Conservation (phyloP, 2,888 invertebrate species). For the Polydesmus complanatus region DNA sequence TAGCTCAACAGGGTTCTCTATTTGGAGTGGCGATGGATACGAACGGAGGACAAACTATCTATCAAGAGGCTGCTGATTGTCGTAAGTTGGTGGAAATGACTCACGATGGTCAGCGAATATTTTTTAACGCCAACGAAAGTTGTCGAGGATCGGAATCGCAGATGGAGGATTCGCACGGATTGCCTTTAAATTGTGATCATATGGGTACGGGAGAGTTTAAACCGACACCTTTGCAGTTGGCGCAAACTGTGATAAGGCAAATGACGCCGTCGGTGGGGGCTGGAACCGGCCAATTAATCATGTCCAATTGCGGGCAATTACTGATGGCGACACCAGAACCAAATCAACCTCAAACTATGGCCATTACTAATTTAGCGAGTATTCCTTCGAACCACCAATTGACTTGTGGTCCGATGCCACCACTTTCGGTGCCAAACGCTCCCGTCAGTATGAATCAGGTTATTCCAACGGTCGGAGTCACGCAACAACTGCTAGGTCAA, state of each 20-base stretch:
- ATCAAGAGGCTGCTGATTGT: slow-evolving; percentile 3
- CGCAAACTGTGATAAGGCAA: slow-evolving; percentile 12
- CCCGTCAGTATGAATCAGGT: slow-evolving; percentile 29
- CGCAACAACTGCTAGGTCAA: slow-evolving; percentile 22
- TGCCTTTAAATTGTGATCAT: slow-evolving; percentile 8
- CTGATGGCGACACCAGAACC: slow-evolving; percentile 19
- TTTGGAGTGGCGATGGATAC: slow-evolving; percentile 7
- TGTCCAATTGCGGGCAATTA: slow-evolving; percentile 22
- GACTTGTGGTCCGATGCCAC: slow-evolving; percentile 26
- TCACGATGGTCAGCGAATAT: slow-evolving; percentile 10
- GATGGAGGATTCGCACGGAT: slow-evolving; percentile 1
- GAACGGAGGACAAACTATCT: slow-evolving; percentile 4
- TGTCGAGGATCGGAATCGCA: neutral
- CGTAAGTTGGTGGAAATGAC: slow-evolving; percentile 9
- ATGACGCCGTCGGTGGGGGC: slow-evolving; percentile 13
- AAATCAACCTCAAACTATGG: slow-evolving; percentile 20
- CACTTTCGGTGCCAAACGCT: slow-evolving; percentile 27
- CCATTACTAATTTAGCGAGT: slow-evolving; percentile 20
- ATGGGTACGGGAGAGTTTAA: slow-evolving; percentile 3
- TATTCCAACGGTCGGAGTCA: slow-evolving; percentile 26
- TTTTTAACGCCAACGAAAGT: neutral
- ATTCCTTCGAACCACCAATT: slow-evolving; percentile 20
- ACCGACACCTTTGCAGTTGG: neutral
- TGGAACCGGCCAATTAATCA: slow-evolving; percentile 19
- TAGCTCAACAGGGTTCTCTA: slow-evolving; percentile 5